Evolutionary conservation across 2,113 vertebrate species (phyloP), one percentile per base, ranked within the genome.

Genomic region (Rhea pennata): DNA sequence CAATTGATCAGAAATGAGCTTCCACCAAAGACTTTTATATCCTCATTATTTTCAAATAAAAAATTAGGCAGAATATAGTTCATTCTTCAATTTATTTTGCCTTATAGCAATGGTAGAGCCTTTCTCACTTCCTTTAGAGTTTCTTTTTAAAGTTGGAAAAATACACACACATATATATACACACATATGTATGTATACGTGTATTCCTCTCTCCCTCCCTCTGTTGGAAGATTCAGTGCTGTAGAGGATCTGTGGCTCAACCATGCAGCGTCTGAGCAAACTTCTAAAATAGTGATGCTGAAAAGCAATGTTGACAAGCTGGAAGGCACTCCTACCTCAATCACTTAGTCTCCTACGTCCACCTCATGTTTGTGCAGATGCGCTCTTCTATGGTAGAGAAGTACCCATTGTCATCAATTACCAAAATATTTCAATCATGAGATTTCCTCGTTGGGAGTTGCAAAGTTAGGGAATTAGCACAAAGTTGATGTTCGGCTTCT

Each of bases 1-100:
- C 7, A 50, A 87, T 93, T 69, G 33, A 94, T 97, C 27, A 56
- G 46, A 92, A 74, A 74, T 94, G 95, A 65, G 7, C 80, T 92
- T 84, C 59, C 76, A 73, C 71, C 59, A 86, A 84, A 87, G 46
- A 61, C 13, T 36, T 36, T 36, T 36, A 36, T 36, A 36, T 36
- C n/a, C n/a, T n/a, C 36, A 36, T 36, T 36, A 36, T 36, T 36
- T 36, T 36, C 36, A 36, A 36, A 36, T 36, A 36, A 36, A 36
- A 82, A 93, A 59, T 11, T 23, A 84, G 36, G 42, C 51, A 5
- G 50, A 97, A 8, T n/a, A 75, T 53, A 66, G 20, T 56, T n/a
- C 96, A 59, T 70, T 46, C 23, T 90, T 74, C 46, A 36, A 61
- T 95, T 77, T 90, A 27, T 53, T 48, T 77, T 92, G 21, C 50